phyloP scores from a whole-genome alignment of 2,113 vertebrate genomes.

The Gadus chalcogrammus region DNA sequence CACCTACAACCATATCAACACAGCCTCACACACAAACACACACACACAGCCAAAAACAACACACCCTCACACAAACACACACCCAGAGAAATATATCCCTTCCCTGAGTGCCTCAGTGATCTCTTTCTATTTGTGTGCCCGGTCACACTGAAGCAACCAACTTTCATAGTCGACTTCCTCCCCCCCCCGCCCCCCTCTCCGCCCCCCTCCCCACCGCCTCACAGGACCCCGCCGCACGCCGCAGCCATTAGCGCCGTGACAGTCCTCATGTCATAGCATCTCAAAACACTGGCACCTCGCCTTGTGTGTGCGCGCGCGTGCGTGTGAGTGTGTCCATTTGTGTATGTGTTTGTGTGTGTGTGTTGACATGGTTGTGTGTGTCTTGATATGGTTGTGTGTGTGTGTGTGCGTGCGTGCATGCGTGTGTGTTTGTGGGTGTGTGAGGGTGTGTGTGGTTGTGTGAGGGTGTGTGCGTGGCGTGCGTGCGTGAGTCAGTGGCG shows the following conservation, averaged over 20 bases:
- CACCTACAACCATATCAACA: slow-evolving; percentile 1
- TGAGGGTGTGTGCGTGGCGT: no score
- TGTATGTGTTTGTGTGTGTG: no score
- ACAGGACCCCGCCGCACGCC: slow-evolving; percentile 30
- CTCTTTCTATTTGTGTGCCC: neutral
- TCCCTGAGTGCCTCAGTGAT: neutral
- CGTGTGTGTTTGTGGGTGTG: no score
- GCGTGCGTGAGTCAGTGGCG: no score
- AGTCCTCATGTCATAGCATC: slow-evolving; percentile 2
- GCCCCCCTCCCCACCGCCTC: neutral
- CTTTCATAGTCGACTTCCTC: no score
- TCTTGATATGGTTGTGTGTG: no score
- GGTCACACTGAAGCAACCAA: neutral
- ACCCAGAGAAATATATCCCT: neutral
- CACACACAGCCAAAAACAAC: neutral
- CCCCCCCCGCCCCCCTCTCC: slow-evolving; percentile 1
- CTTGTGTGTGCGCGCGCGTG: no score
- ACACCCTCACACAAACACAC: neutral
- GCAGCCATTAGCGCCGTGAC: slow-evolving; percentile 50
- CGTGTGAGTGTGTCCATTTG: no score
- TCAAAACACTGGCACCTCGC: neutral
- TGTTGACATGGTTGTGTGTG: no score
- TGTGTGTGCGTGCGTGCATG: no score
- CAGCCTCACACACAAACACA: neutral
- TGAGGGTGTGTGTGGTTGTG: no score